Evolutionary conservation across 2,888 invertebrate genomes (phyloP).

Genomic region (Anodontia alba): DNA sequence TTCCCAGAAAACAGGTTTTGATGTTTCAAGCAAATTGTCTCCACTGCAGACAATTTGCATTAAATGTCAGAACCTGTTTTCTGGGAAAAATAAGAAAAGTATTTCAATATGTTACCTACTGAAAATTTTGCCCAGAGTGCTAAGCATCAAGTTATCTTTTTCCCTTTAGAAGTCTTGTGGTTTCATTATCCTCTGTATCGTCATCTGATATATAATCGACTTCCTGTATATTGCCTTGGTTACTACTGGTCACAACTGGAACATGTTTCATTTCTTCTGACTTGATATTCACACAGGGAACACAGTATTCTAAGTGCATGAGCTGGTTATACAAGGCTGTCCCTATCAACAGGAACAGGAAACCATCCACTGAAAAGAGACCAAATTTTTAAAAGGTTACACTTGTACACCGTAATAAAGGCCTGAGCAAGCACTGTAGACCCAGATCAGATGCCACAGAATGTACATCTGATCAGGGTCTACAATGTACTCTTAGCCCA

Average conservation of each 20-base stretch:
- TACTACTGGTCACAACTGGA: conserved; percentile 19
- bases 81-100: too few relatives aligned
- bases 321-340: conserved; percentile 80
- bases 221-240: conserved; percentile 63
- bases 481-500: too few relatives aligned
- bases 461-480: too few relatives aligned
- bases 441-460: too few relatives aligned
- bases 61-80: too few relatives aligned
- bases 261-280: conserved; percentile 49
- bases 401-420: neutral
- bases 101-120: too few relatives aligned
- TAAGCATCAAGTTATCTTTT: neutral
- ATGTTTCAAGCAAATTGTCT: too few relatives aligned
- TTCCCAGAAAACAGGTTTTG: too few relatives aligned
- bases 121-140: too few relatives aligned
- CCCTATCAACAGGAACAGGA: conserved; percentile 80
- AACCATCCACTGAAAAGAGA: conserved; percentile 79
- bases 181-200: conserved; percentile 44
- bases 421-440: too few relatives aligned
- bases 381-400: too few relatives aligned
- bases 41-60: too few relatives aligned
- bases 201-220: conserved; percentile 53
- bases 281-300: conserved; percentile 69
- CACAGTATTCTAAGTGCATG: conserved; percentile 72
- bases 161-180: conserved; percentile 48